phyloP scores from a whole-genome alignment of 2,888 invertebrate genomes.

The Phalera bucephala region DNA sequence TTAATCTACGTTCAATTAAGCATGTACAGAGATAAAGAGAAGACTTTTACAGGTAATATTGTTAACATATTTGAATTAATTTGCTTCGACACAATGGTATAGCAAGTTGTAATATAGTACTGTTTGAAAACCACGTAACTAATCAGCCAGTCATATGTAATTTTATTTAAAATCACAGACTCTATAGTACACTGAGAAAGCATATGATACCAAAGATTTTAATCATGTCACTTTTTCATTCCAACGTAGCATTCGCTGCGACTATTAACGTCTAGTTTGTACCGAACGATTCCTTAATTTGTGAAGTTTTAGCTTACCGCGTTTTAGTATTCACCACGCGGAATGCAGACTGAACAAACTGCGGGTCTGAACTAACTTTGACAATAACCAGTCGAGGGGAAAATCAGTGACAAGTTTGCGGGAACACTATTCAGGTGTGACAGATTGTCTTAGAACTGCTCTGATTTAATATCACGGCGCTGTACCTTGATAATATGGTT shows the following conservation, averaged over 20 bases:
- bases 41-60: no score
- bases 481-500: no score
- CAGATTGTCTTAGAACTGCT: not conserved
- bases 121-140: no score
- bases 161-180: no score
- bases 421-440: not conserved
- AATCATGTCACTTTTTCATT: slow-evolving; percentile 21
- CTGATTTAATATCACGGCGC: not conserved
- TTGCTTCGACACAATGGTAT: no score
- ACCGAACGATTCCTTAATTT: slow-evolving; percentile 25
- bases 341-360: slow-evolving; percentile 45
- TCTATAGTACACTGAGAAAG: no score
- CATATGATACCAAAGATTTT: no score
- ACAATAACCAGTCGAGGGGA: slow-evolving; percentile 48
- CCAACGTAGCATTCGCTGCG: slow-evolving; percentile 15
- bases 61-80: no score
- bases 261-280: slow-evolving; percentile 39
- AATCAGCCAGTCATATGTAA: no score
- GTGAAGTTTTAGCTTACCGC: slow-evolving; percentile 32
- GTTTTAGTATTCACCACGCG: slow-evolving; percentile 48
- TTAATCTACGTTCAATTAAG: no score
- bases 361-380: slow-evolving; percentile 41
- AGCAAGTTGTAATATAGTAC: no score
- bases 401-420: slow-evolving; percentile 30
- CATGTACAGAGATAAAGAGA: no score